Percentiles rank a stretch among this genome's conserved stretches.
Conservation (phyloP, 2,797 vertebrate species). For the Harpagifer antarcticus region DNA sequence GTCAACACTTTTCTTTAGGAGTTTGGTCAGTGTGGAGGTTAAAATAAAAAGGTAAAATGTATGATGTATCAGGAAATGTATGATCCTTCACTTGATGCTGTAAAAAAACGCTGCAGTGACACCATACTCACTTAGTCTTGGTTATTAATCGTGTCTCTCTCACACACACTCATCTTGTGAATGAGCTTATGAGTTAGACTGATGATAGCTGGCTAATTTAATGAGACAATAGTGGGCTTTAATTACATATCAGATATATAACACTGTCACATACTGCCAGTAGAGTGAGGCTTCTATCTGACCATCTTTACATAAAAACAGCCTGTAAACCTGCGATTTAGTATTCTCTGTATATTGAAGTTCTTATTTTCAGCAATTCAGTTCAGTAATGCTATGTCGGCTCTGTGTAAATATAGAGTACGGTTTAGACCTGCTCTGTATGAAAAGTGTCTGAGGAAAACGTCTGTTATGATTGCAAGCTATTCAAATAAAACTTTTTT, state of each 20-base stretch:
- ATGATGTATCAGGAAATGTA: neutral
- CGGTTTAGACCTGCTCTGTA: too few relatives aligned
- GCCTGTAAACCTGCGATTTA: neutral
- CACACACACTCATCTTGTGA: neutral
- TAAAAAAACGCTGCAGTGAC: neutral
- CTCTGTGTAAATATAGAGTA: too few relatives aligned
- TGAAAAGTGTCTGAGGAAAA: too few relatives aligned
- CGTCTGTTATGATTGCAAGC: too few relatives aligned
- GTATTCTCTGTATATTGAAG: neutral
- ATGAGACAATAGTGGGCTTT: neutral
- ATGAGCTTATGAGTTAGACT: neutral
- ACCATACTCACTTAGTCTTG: neutral
- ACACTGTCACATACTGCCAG: neutral
- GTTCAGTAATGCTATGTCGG: neutral
- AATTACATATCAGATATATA: slow-evolving; percentile 2
- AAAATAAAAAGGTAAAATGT: neutral
- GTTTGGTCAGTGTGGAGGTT: neutral
- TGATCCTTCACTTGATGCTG: neutral
- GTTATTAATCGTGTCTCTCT: neutral
- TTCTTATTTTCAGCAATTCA: neutral
- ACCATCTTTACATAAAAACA: neutral
- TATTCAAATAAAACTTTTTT: too few relatives aligned
- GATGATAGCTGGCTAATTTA: neutral
- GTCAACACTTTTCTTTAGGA: neutral
- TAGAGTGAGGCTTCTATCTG: neutral